Evolutionary conservation across 2,888 invertebrate species (phyloP), one percentile per base, ranked within the genome.

Genomic region (Drosophila dives): DNA sequence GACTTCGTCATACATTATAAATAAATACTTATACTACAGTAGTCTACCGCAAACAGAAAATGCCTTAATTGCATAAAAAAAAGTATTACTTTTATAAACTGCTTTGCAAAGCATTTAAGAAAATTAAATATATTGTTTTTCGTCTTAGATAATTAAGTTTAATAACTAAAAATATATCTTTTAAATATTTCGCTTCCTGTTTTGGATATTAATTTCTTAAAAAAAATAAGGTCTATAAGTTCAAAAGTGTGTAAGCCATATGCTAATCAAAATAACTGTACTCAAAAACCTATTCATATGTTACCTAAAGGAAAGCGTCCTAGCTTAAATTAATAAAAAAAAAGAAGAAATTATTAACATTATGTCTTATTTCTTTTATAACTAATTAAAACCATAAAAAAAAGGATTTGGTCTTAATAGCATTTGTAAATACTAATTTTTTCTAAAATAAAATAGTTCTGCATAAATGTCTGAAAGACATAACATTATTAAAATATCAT

Each of bases 271-370:
- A 29, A 29, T 29, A 29, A 29, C 5, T 29, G 0, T 29, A 29
- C 29, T 29, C 29, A 29, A 29, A 29, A 29, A 29, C 29, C 29
- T 29, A 29, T 29, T 29, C 0, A 73, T 78, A 83, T 64, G 81
- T 77, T 64, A 72, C 49, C 33, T 54, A 51, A 40, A 23, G 49
- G n/a, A 15, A 61, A 58, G 59, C 62, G 66, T 29, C 64, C 75
- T 66, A 29, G 29, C 29, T 6, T 29, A 29, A 29, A 26, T 6
- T 0, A 29, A 29, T 6, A 4, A 29, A 29, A 29, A 6, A 29
- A 64, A 72, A 33, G 69, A 56, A 42, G 61, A 6, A 29, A 29
- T 29, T 29, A 29, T 29, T 29, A 1, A 29, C 29, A 29, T 6
- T 29, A 29, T 29, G 29, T 6, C 29, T 29, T 29, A 29, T 29